A percentile compares a stretch with the other conserved stretches of the same genome.
Conservation (phyloP, 2,113 vertebrate species). For the Lycaon pictus region DNA sequence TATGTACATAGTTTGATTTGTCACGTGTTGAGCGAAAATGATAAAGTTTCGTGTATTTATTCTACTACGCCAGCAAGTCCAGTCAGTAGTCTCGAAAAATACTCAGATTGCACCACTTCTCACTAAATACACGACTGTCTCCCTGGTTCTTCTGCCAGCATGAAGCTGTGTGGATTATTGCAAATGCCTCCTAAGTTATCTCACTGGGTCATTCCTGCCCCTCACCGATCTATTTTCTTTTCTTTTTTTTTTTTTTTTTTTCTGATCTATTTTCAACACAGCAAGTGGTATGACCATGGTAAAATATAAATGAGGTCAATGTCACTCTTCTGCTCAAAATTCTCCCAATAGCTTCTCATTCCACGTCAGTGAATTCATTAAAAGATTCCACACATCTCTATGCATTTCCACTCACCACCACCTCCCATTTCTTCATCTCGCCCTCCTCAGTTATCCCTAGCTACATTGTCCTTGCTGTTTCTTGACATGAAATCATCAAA, state of each 20-base stretch:
- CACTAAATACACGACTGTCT: not conserved
- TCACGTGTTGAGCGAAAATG: not conserved
- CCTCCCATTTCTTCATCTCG: not conserved
- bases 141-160: not conserved
- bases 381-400: not conserved
- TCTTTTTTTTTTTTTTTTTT: too few species aligned
- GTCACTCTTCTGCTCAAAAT: not conserved
- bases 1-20: not conserved
- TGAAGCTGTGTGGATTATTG: not conserved
- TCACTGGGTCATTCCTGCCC: not conserved
- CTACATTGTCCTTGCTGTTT: not conserved
- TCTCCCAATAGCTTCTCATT: not conserved
- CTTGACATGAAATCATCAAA: not conserved
- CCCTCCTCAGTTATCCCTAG: not conserved
- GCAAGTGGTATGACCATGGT: not conserved
- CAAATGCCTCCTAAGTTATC: not conserved
- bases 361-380: not conserved
- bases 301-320: not conserved
- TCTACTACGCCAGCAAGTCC: not conserved
- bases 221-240: not conserved
- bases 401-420: not conserved
- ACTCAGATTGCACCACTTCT: not conserved
- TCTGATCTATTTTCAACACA: not conserved
- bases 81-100: not conserved
- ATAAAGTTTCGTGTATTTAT: not conserved